Percentiles rank a stretch among this genome's conserved stretches.
These are phyloP conservation scores for Lordiphosa mommai DNA, from an alignment of 1,140 invertebrate species.

Conservation along the genomic window DNA sequence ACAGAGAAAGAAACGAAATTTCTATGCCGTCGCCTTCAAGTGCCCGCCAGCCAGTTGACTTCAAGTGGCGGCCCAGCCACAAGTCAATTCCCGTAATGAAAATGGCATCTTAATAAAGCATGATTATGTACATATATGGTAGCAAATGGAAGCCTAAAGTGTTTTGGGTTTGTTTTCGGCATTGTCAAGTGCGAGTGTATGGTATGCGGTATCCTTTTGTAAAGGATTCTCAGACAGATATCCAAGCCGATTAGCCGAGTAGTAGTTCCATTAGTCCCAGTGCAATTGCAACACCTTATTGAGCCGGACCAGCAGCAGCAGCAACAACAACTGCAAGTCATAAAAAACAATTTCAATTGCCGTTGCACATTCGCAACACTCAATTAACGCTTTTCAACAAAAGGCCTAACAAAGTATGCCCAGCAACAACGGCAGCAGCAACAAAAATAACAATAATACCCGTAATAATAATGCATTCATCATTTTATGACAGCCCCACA, in stretches of 20 bases:
- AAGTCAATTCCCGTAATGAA: slow-evolving; percentile 36
- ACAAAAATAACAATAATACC: slow-evolving; percentile 54
- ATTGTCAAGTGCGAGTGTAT: slow-evolving; percentile 41
- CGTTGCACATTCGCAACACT: slow-evolving; percentile 76
- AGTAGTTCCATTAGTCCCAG: slow-evolving; percentile 48
- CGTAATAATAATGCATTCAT: slow-evolving; percentile 70
- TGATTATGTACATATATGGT: slow-evolving; percentile 24
- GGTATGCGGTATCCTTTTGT: slow-evolving; percentile 49
- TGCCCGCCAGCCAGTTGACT: slow-evolving; percentile 38
- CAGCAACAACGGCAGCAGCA: slow-evolving; percentile 19
- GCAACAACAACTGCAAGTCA: slow-evolving; percentile 66
- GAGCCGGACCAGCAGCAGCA: slow-evolving; percentile 18
- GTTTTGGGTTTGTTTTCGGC: slow-evolving; percentile 9
- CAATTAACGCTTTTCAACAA: slow-evolving; percentile 78
- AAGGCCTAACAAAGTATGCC: slow-evolving; percentile 44
- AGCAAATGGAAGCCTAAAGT: slow-evolving; percentile 38
- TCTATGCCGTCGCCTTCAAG: slow-evolving; percentile 36
- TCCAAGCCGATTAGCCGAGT: slow-evolving; percentile 58
- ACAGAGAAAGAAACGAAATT: slow-evolving; percentile 42
- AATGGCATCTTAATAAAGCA: slow-evolving; percentile 64
- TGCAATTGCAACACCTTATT: slow-evolving; percentile 66
- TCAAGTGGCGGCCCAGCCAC: slow-evolving; percentile 33
- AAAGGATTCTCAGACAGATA: slow-evolving; percentile 56
- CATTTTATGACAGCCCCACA: slow-evolving; percentile 66
- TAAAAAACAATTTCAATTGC: slow-evolving; percentile 78